Evolutionary conservation across 2,888 invertebrate genomes (phyloP).

Genomic region (Sphinx pinastri): DNA sequence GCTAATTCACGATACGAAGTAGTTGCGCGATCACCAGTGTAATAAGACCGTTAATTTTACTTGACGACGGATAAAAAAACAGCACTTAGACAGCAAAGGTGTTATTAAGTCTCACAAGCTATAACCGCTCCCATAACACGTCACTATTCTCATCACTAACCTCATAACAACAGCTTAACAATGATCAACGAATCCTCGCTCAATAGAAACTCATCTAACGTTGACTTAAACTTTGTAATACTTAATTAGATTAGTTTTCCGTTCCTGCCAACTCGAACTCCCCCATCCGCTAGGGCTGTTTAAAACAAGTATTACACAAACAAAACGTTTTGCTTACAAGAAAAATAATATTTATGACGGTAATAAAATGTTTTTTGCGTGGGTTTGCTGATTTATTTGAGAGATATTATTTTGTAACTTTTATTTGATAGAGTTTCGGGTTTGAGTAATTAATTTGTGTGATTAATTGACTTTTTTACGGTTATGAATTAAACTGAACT

Average conservation of each 20-base stretch:
- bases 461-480: too few species aligned
- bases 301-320: conserved; percentile 4
- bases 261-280: not conserved
- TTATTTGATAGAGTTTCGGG: not conserved
- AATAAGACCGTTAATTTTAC: too few species aligned
- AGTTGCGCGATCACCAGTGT: too few species aligned
- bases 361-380: conserved; percentile 10
- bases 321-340: not conserved
- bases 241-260: conserved; percentile 20
- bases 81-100: too few species aligned
- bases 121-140: too few species aligned
- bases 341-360: conserved; percentile 13
- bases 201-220: not conserved
- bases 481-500: too few species aligned
- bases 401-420: conserved; percentile 7
- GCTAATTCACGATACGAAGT: too few species aligned
- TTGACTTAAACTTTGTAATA: conserved; percentile 16
- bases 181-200: not conserved
- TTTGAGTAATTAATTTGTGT: not conserved
- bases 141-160: too few species aligned
- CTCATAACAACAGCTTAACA: not conserved
- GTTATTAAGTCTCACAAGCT: too few species aligned
- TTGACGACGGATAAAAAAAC: too few species aligned
- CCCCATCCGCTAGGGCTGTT: not conserved
- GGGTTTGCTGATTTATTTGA: conserved; percentile 6